Evolutionary conservation across 2,888 invertebrate species (phyloP), one percentile per base, ranked within the genome.

Genomic region (Platycnemis pennipes): DNA sequence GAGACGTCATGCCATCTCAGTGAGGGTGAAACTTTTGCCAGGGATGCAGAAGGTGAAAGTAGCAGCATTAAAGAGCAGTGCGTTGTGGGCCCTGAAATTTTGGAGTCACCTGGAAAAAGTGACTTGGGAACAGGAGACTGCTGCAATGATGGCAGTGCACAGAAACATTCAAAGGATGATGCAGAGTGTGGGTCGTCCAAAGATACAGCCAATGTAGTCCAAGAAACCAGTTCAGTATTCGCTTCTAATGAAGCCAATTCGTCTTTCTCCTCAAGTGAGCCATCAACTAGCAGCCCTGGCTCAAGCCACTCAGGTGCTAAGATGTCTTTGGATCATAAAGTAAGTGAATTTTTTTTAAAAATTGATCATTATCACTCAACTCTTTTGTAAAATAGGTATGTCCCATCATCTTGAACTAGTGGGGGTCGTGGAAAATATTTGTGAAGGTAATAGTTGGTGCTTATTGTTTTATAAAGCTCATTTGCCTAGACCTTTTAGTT

Each of bases 171-270:
- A 77, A 77, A 77, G 77, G 26, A 26, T 77, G 77, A 77, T 77
- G 77, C 37, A 11, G 77, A 37, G 11, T 37, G 77, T 37, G 16
- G 37, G 37, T 77, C 77, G 16, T 37, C 77, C 77, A 77, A 77
- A 77, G 77, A 37, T 77, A 37, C 77, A 26, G 63, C 63, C 26
- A 13, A 77, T 13, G 77, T 77, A 13, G 77, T 77, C 77, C 77
- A 37, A 77, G 77, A 77, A 37, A 77, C 77, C 77, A 77, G 77
- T 77, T 37, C 77, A 77, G 77, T 77, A 77, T 77, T 77, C 37
- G 3, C 77, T 31, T 77, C 77, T 16, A 77, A 37, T 77, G 77
- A 77, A 37, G 77, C 31, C 2, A 77, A 77, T 77, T 77, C 77
- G 5, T 77, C 77, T 37, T 77, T 77, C 37, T 5, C 77, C 13